These are phyloP conservation scores for Dunckerocampus dactyliophorus DNA, from an alignment of 2,113 vertebrate genomes.

Conservation along the genomic window DNA sequence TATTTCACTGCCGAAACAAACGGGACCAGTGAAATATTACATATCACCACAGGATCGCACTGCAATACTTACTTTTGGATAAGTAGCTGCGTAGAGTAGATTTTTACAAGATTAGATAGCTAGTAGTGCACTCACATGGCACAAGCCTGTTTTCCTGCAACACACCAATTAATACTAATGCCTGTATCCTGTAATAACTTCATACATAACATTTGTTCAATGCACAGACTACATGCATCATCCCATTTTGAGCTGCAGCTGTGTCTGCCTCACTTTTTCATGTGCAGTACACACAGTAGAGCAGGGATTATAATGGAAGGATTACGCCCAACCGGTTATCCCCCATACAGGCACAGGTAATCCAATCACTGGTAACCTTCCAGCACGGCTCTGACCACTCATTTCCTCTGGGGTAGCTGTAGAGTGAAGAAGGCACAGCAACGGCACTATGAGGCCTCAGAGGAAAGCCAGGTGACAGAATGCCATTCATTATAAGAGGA, in stretches of 20 bases:
- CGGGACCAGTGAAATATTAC: background rate
- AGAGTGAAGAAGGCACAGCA: conserved; percentile 42
- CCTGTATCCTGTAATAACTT: background rate
- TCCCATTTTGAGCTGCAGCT: conserved; percentile 17
- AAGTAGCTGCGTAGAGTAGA: background rate
- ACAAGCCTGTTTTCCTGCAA: background rate
- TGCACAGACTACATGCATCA: background rate
- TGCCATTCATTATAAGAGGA: conserved; percentile 67
- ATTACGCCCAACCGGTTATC: conserved; percentile 82
- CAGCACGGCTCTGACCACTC: conserved; percentile 43
- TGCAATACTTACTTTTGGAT: background rate
- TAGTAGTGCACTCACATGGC: too few species aligned
- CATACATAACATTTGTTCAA: background rate
- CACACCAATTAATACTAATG: background rate
- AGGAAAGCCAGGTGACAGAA: conserved; percentile 64
- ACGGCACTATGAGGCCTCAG: conserved; percentile 49
- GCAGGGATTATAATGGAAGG: conserved; percentile 84
- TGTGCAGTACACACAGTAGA: conserved; percentile 71
- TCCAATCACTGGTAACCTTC: conserved; percentile 77
- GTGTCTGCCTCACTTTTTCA: conserved; percentile 31
- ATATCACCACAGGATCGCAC: conserved; percentile 11
- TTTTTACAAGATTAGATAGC: background rate
- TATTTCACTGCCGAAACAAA: background rate
- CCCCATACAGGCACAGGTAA: conserved; percentile 81
- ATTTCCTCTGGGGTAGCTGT: conserved; percentile 38